Conservation (phyloP, 2,797 vertebrate species). For the Coregonus sp. region DNA sequence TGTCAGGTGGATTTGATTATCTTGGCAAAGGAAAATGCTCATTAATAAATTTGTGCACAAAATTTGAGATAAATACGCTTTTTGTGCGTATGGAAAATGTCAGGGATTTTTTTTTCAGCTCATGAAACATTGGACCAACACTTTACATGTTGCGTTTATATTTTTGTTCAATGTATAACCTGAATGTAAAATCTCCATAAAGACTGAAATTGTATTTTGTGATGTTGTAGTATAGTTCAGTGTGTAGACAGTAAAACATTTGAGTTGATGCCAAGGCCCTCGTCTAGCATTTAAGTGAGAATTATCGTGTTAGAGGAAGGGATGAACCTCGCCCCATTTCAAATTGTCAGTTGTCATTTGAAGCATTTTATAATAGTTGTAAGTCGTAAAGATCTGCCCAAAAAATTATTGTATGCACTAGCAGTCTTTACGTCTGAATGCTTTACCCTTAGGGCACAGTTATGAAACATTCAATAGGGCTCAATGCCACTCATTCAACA, state of each 20-base stretch:
- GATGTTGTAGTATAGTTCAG: neutral
- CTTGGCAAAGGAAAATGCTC: too few species aligned
- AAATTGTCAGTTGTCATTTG: neutral
- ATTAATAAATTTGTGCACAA: too few species aligned
- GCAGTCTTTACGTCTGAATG: neutral
- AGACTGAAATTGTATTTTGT: neutral
- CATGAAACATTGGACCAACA: too few species aligned
- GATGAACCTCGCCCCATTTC: neutral
- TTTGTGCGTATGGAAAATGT: too few species aligned
- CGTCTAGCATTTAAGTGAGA: neutral
- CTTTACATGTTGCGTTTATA: too few species aligned
- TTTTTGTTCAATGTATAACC: neutral
- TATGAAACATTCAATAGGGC: conserved; percentile 9
- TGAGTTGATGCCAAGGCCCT: conserved; percentile 10
- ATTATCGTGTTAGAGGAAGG: neutral
- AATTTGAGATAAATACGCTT: too few species aligned
- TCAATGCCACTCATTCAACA: conserved; percentile 14
- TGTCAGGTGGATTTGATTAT: too few species aligned
- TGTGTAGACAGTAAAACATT: neutral
- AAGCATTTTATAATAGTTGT: neutral
- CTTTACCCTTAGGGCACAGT: conserved; percentile 3
- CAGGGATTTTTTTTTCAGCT: too few species aligned
- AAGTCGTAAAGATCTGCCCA: neutral
- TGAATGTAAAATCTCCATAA: neutral
- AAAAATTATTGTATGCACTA: neutral